Percentiles rank a stretch among this genome's conserved stretches.
phyloP scores from a whole-genome alignment of 2,113 vertebrate species.

The Chloropsis hardwickii region DNA sequence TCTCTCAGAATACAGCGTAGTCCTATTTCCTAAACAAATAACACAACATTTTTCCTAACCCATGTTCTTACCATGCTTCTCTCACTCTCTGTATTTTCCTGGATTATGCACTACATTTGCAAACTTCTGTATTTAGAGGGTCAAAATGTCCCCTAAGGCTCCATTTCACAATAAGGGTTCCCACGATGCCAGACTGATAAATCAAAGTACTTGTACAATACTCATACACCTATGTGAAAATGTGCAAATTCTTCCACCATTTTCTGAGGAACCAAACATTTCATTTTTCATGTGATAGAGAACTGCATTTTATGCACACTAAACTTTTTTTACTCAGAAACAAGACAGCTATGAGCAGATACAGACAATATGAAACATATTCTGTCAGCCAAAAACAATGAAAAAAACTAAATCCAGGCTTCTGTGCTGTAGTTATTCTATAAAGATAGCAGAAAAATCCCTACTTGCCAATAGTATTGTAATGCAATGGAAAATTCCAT shows the following conservation, averaged over 20 bases:
- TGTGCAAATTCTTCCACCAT: not conserved
- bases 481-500: not conserved
- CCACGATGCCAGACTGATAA: not conserved
- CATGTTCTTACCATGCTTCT: not conserved
- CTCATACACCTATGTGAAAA: not conserved
- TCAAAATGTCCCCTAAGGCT: not conserved
- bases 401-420: not conserved
- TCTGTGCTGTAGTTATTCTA: not conserved
- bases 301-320: not conserved
- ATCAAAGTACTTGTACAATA: not conserved
- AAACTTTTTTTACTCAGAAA: not conserved
- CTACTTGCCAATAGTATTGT: not conserved
- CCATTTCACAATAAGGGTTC: not conserved
- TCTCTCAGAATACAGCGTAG: not conserved
- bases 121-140: not conserved
- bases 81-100: not conserved
- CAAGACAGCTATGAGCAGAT: not conserved
- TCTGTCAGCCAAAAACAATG: not conserved
- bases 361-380: not conserved
- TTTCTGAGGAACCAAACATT: not conserved
- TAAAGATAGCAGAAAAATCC: not conserved
- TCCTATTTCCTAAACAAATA: not conserved
- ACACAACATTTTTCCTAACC: not conserved
- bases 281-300: not conserved
- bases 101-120: not conserved